Percentiles rank a stretch among this genome's conserved stretches.
phyloP scores from a whole-genome alignment of 2,797 vertebrate species.

The Perodicticus potto region DNA sequence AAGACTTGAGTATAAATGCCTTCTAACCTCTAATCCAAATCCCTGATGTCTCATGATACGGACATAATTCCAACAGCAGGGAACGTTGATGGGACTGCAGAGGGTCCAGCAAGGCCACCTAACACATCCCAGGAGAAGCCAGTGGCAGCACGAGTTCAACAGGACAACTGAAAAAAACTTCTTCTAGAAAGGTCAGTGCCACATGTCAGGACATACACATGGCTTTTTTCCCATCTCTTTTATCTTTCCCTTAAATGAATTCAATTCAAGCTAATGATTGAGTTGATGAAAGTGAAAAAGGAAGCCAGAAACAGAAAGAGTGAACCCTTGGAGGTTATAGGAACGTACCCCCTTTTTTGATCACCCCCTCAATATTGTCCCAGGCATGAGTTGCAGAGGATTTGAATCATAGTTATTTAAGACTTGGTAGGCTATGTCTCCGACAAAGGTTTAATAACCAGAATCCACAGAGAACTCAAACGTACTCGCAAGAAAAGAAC shows the following conservation, averaged over 20 bases:
- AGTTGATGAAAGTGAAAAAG: background rate
- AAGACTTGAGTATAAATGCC: background rate
- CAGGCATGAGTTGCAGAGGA: background rate
- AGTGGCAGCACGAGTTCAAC: background rate
- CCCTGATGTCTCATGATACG: background rate
- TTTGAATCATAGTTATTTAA: conserved; percentile 8
- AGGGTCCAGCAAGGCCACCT: background rate
- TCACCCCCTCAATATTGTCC: background rate
- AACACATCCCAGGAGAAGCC: background rate
- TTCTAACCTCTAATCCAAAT: conserved; percentile 9
- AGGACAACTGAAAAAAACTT: background rate
- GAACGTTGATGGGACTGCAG: background rate
- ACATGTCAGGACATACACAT: background rate
- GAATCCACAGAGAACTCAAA: too few species aligned
- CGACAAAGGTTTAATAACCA: too few species aligned
- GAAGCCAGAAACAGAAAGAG: background rate
- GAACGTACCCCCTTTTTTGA: background rate
- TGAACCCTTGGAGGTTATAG: background rate
- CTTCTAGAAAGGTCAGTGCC: background rate
- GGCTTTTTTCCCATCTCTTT: background rate
- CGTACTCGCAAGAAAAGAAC: too few species aligned
- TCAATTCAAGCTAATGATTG: background rate
- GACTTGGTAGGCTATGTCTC: background rate
- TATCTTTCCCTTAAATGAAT: background rate
- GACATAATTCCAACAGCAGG: background rate